A percentile compares a stretch with the other conserved stretches of the same genome.
These are phyloP conservation scores for Pinna nobilis DNA, from an alignment of 1,140 invertebrate species.

Conservation along the genomic window DNA sequence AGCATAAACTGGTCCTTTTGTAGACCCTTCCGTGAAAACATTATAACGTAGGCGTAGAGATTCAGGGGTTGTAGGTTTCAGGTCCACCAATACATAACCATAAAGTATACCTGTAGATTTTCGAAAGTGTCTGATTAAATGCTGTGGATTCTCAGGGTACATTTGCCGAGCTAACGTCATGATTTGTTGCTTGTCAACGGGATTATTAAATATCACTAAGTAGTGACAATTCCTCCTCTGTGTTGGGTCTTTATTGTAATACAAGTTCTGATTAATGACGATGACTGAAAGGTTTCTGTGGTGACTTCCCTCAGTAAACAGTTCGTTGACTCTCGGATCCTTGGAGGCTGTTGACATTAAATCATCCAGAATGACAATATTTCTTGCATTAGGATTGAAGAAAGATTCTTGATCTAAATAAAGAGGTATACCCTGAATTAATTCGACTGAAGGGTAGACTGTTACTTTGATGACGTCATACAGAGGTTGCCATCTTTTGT, in stretches of 20 bases:
- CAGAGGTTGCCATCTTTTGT: slow-evolving; percentile 35
- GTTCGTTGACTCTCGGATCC: slow-evolving; percentile 16
- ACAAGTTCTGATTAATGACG: slow-evolving; percentile 18
- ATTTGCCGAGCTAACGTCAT: slow-evolving; percentile 26
- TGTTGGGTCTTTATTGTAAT: slow-evolving; percentile 26
- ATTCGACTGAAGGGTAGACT: slow-evolving; percentile 8
- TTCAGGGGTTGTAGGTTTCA: too few relatives aligned
- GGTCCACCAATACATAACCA: slow-evolving; percentile 44
- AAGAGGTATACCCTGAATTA: slow-evolving; percentile 23
- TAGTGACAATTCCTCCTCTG: slow-evolving; percentile 42
- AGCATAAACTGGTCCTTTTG: slow-evolving; percentile 14
- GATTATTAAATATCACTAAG: slow-evolving; percentile 39
- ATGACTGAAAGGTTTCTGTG: slow-evolving; percentile 21
- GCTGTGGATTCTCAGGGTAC: slow-evolving; percentile 29
- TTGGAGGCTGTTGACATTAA: slow-evolving; percentile 12
- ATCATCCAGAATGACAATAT: slow-evolving; percentile 16
- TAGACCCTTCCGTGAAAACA: slow-evolving; percentile 15
- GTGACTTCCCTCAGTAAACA: slow-evolving; percentile 29
- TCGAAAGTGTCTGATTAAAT: slow-evolving; percentile 27
- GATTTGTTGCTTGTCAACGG: slow-evolving; percentile 19
- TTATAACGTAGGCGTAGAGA: too few relatives aligned
- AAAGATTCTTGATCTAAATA: slow-evolving; percentile 24
- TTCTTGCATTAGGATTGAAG: slow-evolving; percentile 14
- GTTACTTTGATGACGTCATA: slow-evolving; percentile 8
- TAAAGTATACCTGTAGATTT: slow-evolving; percentile 28